These are phyloP conservation scores for Parauchenoglanis ngamensis DNA, from an alignment of 2,797 vertebrate genomes.

Conservation along the genomic window DNA sequence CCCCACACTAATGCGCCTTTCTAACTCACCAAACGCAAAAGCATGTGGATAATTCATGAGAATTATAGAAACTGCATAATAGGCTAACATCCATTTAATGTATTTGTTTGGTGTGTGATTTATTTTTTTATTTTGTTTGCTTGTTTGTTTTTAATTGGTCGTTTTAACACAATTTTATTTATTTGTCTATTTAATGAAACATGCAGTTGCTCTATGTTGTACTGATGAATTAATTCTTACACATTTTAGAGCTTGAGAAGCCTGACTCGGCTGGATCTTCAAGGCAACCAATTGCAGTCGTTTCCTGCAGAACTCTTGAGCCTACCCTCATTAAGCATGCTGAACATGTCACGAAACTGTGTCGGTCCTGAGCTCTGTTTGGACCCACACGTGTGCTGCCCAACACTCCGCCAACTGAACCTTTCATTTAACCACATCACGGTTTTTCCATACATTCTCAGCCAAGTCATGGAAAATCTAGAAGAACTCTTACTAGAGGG, in stretches of 20 bases:
- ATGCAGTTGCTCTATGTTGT: not conserved
- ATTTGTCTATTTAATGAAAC: not conserved
- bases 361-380: constrained; percentile 81
- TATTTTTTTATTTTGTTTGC: too few relatives aligned
- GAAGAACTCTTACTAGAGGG: constrained; percentile 90
- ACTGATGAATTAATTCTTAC: not conserved
- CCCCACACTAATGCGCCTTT: not conserved
- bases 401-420: constrained; percentile 84
- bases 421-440: constrained; percentile 89
- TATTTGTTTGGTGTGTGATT: not conserved
- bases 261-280: constrained; percentile 89
- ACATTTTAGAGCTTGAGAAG: constrained; percentile 79
- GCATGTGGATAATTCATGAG: not conserved
- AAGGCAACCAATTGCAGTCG: constrained; percentile 82
- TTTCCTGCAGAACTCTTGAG: constrained; percentile 82
- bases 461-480: constrained; percentile 70
- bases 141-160: not conserved
- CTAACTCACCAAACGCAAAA: not conserved
- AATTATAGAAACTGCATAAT: not conserved
- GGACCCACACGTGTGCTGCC: constrained; percentile 71
- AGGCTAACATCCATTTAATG: too few relatives aligned
- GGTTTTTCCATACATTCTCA: constrained; percentile 75
- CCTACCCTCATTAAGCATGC: constrained; percentile 78
- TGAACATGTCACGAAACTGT: constrained; percentile 89
- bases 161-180: not conserved